Percentiles rank a stretch among this genome's conserved stretches.
phyloP scores from a whole-genome alignment of 2,797 vertebrate species.

The Antrozous pallidus region DNA sequence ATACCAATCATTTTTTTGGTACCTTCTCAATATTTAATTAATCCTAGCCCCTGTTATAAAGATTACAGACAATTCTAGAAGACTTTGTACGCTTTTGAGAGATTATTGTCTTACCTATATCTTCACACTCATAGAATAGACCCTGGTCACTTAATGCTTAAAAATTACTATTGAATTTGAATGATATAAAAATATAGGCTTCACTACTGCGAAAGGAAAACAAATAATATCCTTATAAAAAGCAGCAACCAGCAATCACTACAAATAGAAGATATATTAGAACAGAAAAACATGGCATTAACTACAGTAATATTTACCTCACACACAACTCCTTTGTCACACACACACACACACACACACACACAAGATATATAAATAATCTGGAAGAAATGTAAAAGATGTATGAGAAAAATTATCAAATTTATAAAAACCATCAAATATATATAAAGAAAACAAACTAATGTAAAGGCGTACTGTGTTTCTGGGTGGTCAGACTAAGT shows the following conservation, averaged over 20 bases:
- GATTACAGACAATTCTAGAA: background rate
- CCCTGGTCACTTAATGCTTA: background rate
- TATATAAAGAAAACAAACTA: background rate
- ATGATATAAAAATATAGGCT: background rate
- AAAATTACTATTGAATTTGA: background rate
- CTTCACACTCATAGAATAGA: background rate
- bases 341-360: background rate
- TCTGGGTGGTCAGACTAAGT: background rate
- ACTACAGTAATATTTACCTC: background rate
- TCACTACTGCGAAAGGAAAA: background rate
- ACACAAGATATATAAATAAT: background rate
- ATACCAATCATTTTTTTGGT: background rate
- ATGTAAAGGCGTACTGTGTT: background rate
- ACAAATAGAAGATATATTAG: background rate
- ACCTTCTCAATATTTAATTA: background rate
- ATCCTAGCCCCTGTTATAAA: background rate
- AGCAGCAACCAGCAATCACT: background rate
- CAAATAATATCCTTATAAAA: background rate
- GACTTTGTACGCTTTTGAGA: background rate
- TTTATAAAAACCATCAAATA: background rate
- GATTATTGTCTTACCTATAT: background rate
- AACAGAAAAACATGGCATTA: background rate
- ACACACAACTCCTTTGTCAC: background rate
- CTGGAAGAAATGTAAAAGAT: background rate
- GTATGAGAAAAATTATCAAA: background rate